Conservation (phyloP, 1,140 invertebrate genomes). For the Chlorops oryzae region DNA sequence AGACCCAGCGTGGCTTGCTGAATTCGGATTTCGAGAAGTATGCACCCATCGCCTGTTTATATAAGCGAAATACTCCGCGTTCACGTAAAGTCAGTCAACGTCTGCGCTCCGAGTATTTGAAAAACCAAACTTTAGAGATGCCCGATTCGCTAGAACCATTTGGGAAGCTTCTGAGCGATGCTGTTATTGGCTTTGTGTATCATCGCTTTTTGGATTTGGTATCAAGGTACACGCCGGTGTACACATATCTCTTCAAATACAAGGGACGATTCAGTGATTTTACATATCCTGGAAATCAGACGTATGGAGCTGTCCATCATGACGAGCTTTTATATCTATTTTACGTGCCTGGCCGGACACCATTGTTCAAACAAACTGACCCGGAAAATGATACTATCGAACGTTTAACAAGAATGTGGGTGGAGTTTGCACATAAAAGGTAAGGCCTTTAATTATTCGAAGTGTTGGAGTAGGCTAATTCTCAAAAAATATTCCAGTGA, state of each 20-base stretch:
- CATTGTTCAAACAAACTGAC: constrained; percentile 45
- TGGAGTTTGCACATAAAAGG: constrained; percentile 50
- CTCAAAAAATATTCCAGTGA: constrained; percentile 17
- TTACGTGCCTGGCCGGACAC: constrained; percentile 43
- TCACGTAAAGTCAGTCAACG: constrained; percentile 44
- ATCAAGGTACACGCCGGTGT: constrained; percentile 47
- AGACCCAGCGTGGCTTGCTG: constrained; percentile 26
- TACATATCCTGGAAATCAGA: constrained; percentile 45
- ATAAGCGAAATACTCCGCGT: constrained; percentile 49
- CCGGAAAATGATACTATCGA: constrained; percentile 50
- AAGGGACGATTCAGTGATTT: constrained; percentile 53
- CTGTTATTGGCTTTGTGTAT: constrained; percentile 48
- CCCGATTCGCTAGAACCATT: constrained; percentile 23
- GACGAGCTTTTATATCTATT: constrained; percentile 61
- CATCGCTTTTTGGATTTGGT: constrained; percentile 51
- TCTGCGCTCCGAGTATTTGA: constrained; percentile 28
- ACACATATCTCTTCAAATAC: constrained; percentile 53
- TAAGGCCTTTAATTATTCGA: constrained; percentile 19
- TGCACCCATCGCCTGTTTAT: constrained; percentile 52
- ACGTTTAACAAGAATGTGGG: constrained; percentile 50
- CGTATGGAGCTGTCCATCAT: constrained; percentile 52
- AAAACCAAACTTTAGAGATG: constrained; percentile 11
- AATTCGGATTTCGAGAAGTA: constrained; percentile 51
- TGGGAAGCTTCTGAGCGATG: constrained; percentile 50
- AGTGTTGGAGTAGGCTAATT: not conserved